A percentile compares a stretch with the other conserved stretches of the same genome.
These are phyloP conservation scores for Aptenodytes patagonicus DNA, from an alignment of 2,113 vertebrate species.

Conservation along the genomic window DNA sequence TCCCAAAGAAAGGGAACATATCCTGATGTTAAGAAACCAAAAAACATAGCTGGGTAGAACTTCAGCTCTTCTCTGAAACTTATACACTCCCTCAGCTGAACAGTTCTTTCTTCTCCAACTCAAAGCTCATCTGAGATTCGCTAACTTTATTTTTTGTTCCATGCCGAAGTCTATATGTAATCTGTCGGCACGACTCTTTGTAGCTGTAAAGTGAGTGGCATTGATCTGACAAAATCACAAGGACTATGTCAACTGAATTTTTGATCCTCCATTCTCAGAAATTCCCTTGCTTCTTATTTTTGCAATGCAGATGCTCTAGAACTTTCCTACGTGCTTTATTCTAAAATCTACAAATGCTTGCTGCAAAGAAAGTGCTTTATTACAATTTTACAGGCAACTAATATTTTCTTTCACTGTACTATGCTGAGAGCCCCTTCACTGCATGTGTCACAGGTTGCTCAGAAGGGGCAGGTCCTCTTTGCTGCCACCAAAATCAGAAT, in stretches of 20 bases:
- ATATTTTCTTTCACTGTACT: background rate
- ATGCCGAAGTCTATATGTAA: background rate
- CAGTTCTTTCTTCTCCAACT: background rate
- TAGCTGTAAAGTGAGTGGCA: background rate
- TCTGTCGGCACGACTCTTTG: background rate
- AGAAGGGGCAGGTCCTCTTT: background rate
- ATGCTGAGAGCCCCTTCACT: background rate
- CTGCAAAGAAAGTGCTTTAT: background rate
- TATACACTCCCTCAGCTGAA: background rate
- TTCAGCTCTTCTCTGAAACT: background rate
- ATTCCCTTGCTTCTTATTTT: background rate
- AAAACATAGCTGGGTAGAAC: background rate
- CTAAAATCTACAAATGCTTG: background rate
- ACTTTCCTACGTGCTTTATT: background rate
- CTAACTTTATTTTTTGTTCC: background rate
- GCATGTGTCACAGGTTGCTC: accelerated
- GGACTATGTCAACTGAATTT: background rate
- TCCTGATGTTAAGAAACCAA: background rate
- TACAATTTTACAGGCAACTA: background rate
- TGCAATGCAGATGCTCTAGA: background rate
- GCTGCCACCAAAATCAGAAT: background rate
- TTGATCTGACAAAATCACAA: background rate
- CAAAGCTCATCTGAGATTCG: background rate
- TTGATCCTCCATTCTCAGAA: background rate
- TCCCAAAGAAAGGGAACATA: background rate